Base-by-base conservation (phyloP, 2,888 invertebrate species). In the Drosophila aldrichi region DNA sequence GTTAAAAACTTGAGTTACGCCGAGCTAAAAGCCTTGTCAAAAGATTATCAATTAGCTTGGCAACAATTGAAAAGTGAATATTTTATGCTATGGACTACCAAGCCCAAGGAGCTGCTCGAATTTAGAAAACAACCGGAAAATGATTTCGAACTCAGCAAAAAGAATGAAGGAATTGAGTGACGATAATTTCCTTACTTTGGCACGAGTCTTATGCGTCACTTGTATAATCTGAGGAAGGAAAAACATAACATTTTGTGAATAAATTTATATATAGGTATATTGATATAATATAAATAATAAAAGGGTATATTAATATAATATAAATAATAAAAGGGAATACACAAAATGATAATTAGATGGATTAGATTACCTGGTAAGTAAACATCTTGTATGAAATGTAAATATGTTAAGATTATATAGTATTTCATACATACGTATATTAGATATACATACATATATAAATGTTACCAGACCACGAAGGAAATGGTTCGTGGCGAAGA, bases 21-120 rank as follows among this genome's bases (percentile, higher is more conserved):
- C 0, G 64, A 81, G 3, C 83, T 77, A 6, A 93, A 93, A 70
- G 34, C 60, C 2, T 54, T 81, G n/a, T 70, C 90, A 18, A 51
- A 3, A 4, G 78, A 90, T 3, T 93, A 94, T 81, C 91, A 91
- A 59, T 25, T 51, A 16, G 81, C 90, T 88, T 95, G 95, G 95
- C 67, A 67, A 22, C 70, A 83, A 65, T 79, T 94, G 9, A 95
- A 94, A 84, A 80, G 91, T 16, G 82, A 84, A 0, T 94, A 94
- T 82, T 95, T 95, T 81, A 92, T 93, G 84, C 90, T 92, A 55
- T 95, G 95, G 95, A 94, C 95, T 10, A 76, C 81, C 1, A 95
- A 95, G 88, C 94, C 95, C 3, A 60, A 60, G 0, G 48, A 81
- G 12, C 67, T 91, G n/a, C 64, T 89, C 0, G 38, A 82, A 2